phyloP scores from a whole-genome alignment of 2,888 invertebrate genomes.

The Tridacna crocea region DNA sequence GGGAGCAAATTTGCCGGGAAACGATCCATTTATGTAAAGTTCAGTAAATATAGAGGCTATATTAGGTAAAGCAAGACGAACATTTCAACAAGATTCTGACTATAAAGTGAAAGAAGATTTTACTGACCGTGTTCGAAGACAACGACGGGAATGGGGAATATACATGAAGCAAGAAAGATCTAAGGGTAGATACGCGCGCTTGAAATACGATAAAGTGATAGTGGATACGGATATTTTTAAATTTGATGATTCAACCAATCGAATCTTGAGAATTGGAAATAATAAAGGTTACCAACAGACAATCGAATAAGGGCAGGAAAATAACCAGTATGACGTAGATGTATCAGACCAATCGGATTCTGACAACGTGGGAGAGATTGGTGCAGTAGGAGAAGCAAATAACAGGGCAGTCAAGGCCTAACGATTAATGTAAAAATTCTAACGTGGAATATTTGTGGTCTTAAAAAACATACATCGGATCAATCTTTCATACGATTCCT shows the following conservation, averaged over 20 bases:
- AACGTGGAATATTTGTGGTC: neutral
- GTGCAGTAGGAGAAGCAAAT: neutral
- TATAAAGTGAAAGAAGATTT: constrained; percentile 31
- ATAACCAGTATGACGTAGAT: neutral
- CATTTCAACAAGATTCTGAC: constrained; percentile 6
- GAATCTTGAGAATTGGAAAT: constrained; percentile 5
- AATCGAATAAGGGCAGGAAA: neutral
- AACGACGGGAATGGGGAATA: constrained; percentile 15
- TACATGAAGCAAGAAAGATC: constrained; percentile 13
- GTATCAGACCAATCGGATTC: neutral
- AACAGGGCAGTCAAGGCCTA: neutral
- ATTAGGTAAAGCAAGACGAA: constrained; percentile 11
- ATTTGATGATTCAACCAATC: constrained; percentile 24
- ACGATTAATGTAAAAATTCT: neutral
- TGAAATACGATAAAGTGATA: constrained; percentile 35
- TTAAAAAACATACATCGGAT: neutral
- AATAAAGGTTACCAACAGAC: neutral
- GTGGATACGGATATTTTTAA: constrained; percentile 17
- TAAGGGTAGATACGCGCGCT: constrained; percentile 19
- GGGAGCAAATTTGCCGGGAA: constrained; percentile 10
- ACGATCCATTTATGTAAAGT: constrained; percentile 30
- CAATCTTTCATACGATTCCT: neutral
- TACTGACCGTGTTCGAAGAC: neutral
- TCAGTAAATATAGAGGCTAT: constrained; percentile 28
- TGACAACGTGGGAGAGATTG: neutral